Base-by-base conservation (phyloP, 2,888 invertebrate species). In the Heptascelio sp. region DNA sequence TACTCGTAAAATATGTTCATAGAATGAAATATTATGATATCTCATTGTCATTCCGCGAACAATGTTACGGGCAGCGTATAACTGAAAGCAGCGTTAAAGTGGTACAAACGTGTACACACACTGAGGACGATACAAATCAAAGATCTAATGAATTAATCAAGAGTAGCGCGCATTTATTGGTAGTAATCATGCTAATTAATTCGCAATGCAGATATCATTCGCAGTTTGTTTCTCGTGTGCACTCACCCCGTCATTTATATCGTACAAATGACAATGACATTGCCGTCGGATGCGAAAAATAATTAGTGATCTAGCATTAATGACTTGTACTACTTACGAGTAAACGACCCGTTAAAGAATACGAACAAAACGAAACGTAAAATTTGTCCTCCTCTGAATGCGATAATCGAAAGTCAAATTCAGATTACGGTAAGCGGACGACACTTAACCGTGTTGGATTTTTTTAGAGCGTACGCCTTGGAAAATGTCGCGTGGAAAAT, bases 151-250 rank as follows among this genome's bases (percentile, higher is more conserved):
- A 79, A 60, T 79, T 60, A 72, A 72, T 79, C 37, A 43, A 59
- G 57, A 71, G 65, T 49, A 53, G 34, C 46, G 60, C 60, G 40
- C 8, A 30, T 30, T 26, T 21, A 26, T n/a, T 34, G 30, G 26
- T 15, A 62, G 62, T 72, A 79, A 79, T 67, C 49, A 67, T 60
- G 72, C 67, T 80, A 80, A 80, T 80, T 68, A 73, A 73, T 80
- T 73, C 34, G 59, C 67, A 57, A 60, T 51, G 30, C 53, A 79
- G 19, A 59, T 71, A 43, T 79, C 71, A 62, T 59, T 62, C 51
- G 57, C 40, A 6, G 13, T 21, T 37, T 64, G 43, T 2, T 53
- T 23, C 21, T 23, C 25, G 23, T 53, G 30, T 65, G 43, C 59
- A 67, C 34, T 26, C 46, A 43, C 67, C 65, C 76, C 23, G 59